Evolutionary conservation across 2,888 invertebrate genomes (phyloP), one percentile per base, ranked within the genome.

Genomic region (Aphrophora alni): DNA sequence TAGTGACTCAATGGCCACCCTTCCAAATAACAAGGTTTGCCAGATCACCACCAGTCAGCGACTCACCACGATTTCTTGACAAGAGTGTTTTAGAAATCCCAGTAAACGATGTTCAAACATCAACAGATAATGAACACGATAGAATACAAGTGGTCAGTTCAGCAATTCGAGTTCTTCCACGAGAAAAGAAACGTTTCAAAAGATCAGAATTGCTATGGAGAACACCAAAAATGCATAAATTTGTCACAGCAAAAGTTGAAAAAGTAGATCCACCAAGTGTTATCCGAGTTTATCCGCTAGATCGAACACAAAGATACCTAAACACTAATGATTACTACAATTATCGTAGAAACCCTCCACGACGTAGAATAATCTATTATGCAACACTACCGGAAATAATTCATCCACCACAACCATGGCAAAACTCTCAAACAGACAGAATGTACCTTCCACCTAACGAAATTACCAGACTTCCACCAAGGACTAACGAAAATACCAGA

Each of bases 281-380:
- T 21, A 24, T 28, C 2, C 21, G 78, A 0, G 74, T 79, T 27
- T 79, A 79, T 38, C 78, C 78, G 2, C 68, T 69, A n/a, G 73
- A 38, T 1, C 14, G 28, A 1, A 38, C 25, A 0, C 27, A 44
- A 12, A 27, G 78, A 14, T 59, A 59, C 21, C 21, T 59, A 1
- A 59, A 59, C 21, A 33, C 3, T 8, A 44, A 44, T 44, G 59
- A 59, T 8, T 21, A 59, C 59, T 59, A 21, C 14, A 44, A 44
- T 14, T 59, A 59, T 21, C n/a, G 59, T 5, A n/a, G 59, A 21
- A 59, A n/a, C 21, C 44, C 51, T 26, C 33, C 59, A 14, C 73
- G 59, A 14, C 72, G 73, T 27, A 59, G 78, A 17, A 79, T 79
- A 14, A 79, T 79, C 68, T 79, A 79, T 68, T 79, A 79, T 25